phyloP scores from a whole-genome alignment of 2,888 invertebrate species.

The Lysandra coridon region DNA sequence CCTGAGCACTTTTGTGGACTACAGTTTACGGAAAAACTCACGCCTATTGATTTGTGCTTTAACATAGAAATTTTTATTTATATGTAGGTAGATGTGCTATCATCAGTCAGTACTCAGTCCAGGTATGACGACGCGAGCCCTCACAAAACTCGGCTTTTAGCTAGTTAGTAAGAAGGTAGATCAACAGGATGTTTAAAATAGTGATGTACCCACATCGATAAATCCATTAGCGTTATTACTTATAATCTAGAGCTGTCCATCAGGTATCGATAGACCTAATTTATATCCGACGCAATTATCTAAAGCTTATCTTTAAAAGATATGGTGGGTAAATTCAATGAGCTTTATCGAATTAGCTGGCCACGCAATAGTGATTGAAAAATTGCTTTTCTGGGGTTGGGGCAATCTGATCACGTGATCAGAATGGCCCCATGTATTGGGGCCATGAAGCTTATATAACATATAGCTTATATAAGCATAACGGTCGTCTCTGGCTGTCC shows the following conservation, averaged over 20 bases:
- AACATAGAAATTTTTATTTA: no score
- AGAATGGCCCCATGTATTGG: neutral
- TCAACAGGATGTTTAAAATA: neutral
- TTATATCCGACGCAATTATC: constrained; percentile 61
- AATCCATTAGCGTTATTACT: constrained; percentile 53
- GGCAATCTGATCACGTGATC: neutral
- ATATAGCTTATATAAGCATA: no score
- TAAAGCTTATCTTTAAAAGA: constrained; percentile 77
- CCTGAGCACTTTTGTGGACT: no score
- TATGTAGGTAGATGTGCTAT: no score
- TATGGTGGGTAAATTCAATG: constrained; percentile 50
- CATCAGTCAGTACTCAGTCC: no score
- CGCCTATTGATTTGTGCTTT: no score
- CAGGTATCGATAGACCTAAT: constrained; percentile 65
- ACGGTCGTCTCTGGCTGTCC: no score
- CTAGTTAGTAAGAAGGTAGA: neutral
- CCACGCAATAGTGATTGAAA: constrained; percentile 16
- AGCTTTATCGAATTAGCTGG: constrained; percentile 32
- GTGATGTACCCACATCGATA: constrained; percentile 31
- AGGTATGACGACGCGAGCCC: no score
- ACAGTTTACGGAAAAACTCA: no score
- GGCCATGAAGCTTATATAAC: no score
- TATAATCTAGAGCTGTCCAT: constrained; percentile 71
- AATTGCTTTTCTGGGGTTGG: neutral
- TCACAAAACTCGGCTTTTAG: no score